Percentiles rank a stretch among this genome's conserved stretches.
phyloP scores from a whole-genome alignment of 1,140 invertebrate genomes.

The Andrena cerasifolii region DNA sequence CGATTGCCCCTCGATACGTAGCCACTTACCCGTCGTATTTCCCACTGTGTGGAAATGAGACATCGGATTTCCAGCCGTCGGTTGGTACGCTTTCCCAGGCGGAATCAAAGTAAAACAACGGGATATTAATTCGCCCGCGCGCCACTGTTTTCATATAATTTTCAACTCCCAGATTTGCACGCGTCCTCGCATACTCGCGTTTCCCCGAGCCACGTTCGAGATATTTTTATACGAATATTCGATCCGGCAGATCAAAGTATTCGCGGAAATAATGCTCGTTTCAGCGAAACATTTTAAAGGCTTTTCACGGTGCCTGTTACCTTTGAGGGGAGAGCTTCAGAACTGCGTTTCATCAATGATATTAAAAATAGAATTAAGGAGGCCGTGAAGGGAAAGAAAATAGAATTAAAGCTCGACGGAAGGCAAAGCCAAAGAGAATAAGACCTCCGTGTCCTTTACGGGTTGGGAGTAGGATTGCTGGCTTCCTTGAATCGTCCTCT shows the following conservation, averaged over 20 bases:
- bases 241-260: too few relatives aligned
- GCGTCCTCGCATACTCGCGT: neutral
- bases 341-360: neutral
- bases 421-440: neutral
- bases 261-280: too few relatives aligned
- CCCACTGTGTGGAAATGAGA: neutral
- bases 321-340: too few relatives aligned
- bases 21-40: conserved; percentile 9
- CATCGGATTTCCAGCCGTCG: neutral
- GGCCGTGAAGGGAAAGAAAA: neutral
- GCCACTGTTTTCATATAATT: neutral
- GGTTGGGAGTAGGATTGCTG: neutral
- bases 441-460: neutral
- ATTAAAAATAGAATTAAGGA: neutral
- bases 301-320: too few relatives aligned
- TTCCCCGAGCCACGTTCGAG: conserved; percentile 9
- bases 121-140: neutral
- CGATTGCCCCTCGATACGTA: conserved; percentile 44
- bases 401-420: neutral
- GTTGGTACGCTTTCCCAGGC: neutral
- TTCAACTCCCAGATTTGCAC: neutral
- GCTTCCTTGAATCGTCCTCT: neutral
- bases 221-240: neutral
- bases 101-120: neutral
- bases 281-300: neutral